These are phyloP conservation scores for Calidris pugnax DNA, from an alignment of 2,113 vertebrate genomes.

Conservation along the genomic window DNA sequence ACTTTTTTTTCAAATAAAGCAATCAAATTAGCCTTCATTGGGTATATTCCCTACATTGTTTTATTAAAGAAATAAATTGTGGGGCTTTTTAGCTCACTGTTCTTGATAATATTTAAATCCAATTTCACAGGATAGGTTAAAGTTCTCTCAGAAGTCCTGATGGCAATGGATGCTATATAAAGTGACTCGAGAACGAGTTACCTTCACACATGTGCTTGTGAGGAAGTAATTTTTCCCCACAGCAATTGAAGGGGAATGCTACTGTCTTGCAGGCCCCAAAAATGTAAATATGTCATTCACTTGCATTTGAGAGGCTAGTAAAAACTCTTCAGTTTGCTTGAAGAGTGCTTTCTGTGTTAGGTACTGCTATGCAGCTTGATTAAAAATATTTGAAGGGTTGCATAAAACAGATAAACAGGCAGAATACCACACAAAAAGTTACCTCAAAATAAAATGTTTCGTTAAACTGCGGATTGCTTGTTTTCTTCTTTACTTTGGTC, in stretches of 20 bases:
- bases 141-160: background rate
- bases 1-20: background rate
- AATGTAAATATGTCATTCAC: background rate
- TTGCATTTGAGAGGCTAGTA: background rate
- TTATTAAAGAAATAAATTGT: background rate
- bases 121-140: background rate
- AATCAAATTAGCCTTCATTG: background rate
- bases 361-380: background rate
- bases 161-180: background rate
- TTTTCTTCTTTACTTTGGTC: conserved; percentile 99
- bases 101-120: background rate
- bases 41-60: background rate
- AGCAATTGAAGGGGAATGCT: background rate
- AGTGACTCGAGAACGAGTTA: background rate
- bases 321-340: background rate
- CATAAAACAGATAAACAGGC: background rate
- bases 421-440: conserved; percentile 54
- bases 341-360: background rate
- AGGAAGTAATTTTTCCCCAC: background rate
- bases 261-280: background rate
- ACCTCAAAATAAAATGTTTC: conserved; percentile 98
- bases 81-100: background rate
- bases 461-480: conserved; percentile 95
- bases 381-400: background rate
- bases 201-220: background rate